A percentile compares a stretch with the other conserved stretches of the same genome.
Evolutionary conservation across 1,140 invertebrate genomes (phyloP).

Genomic region (Aphis craccivora): DNA sequence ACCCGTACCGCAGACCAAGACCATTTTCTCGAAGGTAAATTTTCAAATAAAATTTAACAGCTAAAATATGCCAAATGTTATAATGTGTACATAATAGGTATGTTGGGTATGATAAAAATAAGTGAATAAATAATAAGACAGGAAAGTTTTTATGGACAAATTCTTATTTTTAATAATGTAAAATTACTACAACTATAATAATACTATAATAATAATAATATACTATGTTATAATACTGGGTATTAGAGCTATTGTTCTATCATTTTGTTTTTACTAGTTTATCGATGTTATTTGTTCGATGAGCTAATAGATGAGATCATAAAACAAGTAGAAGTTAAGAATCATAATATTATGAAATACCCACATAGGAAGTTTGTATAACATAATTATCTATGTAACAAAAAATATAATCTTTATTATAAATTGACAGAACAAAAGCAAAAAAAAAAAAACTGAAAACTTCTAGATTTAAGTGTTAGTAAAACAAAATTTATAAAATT

Average conservation of each 20-base stretch:
- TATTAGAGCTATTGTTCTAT: not conserved
- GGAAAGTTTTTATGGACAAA: not conserved
- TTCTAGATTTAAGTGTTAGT: not conserved
- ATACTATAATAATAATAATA: too few species aligned
- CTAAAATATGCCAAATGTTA: not conserved
- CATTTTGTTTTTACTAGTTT: not conserved
- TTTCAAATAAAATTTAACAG: constrained; percentile 19
- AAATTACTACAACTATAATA: not conserved
- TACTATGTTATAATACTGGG: too few species aligned
- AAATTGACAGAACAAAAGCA: not conserved
- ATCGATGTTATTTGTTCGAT: not conserved
- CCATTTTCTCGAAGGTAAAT: not conserved
- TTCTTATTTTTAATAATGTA: not conserved
- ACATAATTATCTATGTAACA: not conserved
- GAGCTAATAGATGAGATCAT: not conserved
- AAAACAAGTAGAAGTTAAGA: not conserved
- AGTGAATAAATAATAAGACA: not conserved
- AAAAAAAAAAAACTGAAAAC: not conserved
- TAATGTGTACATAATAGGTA: not conserved
- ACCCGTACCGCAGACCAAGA: not conserved
- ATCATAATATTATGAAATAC: not conserved
- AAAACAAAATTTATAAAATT: not conserved
- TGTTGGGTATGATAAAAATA: not conserved
- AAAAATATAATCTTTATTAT: not conserved
- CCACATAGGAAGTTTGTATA: not conserved